Evolutionary conservation across 2,797 vertebrate genomes (phyloP).

Genomic region (Echeneis naucrates): DNA sequence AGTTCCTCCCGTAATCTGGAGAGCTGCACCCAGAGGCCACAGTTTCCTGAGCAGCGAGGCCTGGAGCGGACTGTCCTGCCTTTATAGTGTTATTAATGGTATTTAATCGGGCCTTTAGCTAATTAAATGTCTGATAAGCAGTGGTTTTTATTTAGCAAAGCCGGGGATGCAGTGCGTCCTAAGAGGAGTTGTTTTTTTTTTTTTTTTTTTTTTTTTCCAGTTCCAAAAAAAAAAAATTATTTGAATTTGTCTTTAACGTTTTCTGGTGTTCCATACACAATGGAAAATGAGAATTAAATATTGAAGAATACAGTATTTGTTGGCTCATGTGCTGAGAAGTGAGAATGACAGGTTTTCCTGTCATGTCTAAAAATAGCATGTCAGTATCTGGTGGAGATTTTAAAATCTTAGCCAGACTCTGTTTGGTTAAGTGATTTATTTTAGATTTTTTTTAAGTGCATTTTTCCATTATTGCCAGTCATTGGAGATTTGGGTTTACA

Average conservation of each 20-base stretch:
- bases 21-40: constrained; percentile 43
- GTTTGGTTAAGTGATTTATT: constrained; percentile 20
- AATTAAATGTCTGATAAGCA: constrained; percentile 21
- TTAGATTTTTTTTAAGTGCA: neutral
- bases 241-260: too few relatives aligned
- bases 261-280: neutral
- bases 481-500: constrained; percentile 35
- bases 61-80: constrained; percentile 4
- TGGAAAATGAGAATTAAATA: neutral
- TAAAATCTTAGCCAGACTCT: constrained; percentile 16
- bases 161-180: neutral
- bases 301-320: neutral
- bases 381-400: constrained; percentile 33
- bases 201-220: too few relatives aligned
- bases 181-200: neutral
- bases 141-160: constrained; percentile 2
- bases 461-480: neutral
- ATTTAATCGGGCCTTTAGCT: neutral
- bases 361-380: constrained; percentile 53
- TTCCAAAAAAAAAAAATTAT: neutral
- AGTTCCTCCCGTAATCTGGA: constrained; percentile 59
- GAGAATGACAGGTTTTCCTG: constrained; percentile 31
- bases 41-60: constrained; percentile 31
- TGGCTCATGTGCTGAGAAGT: constrained; percentile 14
- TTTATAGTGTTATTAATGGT: constrained; percentile 4